A percentile compares a stretch with the other conserved stretches of the same genome.
phyloP scores from a whole-genome alignment of 2,888 invertebrate genomes.

The Euplexia lucipara region DNA sequence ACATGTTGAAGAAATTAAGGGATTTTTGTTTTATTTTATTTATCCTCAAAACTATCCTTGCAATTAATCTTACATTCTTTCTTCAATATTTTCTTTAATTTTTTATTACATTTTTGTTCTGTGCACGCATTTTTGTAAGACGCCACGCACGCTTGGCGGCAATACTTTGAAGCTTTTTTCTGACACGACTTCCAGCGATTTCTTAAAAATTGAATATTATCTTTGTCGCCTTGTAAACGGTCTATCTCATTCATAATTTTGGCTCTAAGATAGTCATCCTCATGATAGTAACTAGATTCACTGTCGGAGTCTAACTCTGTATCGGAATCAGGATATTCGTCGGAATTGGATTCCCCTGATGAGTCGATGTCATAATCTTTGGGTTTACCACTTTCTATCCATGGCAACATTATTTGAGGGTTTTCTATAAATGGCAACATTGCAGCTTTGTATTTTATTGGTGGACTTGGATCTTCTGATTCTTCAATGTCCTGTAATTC shows the following conservation, averaged over 20 bases:
- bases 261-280: constrained; percentile 27
- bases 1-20: too few species aligned
- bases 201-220: constrained; percentile 12
- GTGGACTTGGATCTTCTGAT: constrained; percentile 7
- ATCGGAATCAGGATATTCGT: constrained; percentile 27
- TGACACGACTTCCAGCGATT: constrained; percentile 39
- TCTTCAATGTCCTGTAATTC: constrained; percentile 22
- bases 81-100: constrained; percentile 54
- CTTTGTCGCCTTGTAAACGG: background rate
- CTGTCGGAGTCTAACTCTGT: constrained; percentile 13
- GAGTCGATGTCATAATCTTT: constrained; percentile 12
- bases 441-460: background rate
- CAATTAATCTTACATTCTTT: constrained; percentile 72
- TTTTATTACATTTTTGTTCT: background rate
- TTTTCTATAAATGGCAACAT: constrained; percentile 17
- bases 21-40: too few species aligned
- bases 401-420: constrained; percentile 24
- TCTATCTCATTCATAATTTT: background rate
- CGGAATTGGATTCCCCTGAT: constrained; percentile 46
- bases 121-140: constrained; percentile 39
- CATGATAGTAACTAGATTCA: constrained; percentile 40
- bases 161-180: constrained; percentile 26
- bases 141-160: constrained; percentile 13
- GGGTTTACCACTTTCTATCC: background rate
- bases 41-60: constrained; percentile 40